A percentile compares a stretch with the other conserved stretches of the same genome.
These are phyloP conservation scores for Anguilla japonica DNA, from an alignment of 2,113 vertebrate species.

Conservation along the genomic window DNA sequence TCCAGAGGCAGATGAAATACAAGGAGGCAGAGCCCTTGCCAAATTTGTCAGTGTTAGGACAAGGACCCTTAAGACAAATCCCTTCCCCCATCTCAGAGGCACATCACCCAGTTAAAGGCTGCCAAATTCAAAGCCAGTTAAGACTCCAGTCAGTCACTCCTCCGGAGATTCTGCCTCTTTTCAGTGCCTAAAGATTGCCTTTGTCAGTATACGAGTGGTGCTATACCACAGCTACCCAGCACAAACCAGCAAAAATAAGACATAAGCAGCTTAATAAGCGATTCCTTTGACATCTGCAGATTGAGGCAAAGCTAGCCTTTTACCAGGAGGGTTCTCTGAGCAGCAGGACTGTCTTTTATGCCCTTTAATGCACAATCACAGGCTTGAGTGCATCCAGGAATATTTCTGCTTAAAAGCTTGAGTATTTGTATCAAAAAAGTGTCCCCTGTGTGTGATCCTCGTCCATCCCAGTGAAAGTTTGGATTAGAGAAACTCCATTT, in stretches of 20 bases:
- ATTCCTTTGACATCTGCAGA: neutral
- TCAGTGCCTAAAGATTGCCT: neutral
- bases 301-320: neutral
- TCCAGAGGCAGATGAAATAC: neutral
- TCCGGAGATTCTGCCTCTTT: neutral
- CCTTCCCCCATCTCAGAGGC: neutral
- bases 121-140: neutral
- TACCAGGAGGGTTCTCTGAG: neutral
- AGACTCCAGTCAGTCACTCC: neutral
- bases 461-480: constrained; percentile 3
- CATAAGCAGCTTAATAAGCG: neutral
- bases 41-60: neutral
- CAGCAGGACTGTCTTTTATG: neutral
- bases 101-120: neutral
- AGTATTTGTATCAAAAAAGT: neutral
- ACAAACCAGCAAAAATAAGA: neutral
- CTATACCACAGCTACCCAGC: neutral
- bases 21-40: neutral
- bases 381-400: neutral
- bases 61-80: neutral
- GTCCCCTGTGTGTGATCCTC: neutral
- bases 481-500: neutral
- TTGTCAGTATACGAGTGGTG: neutral
- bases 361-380: neutral
- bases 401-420: neutral